A percentile compares a stretch with the other conserved stretches of the same genome.
phyloP scores from a whole-genome alignment of 1,140 invertebrate species.

The Chironomus tepperi region DNA sequence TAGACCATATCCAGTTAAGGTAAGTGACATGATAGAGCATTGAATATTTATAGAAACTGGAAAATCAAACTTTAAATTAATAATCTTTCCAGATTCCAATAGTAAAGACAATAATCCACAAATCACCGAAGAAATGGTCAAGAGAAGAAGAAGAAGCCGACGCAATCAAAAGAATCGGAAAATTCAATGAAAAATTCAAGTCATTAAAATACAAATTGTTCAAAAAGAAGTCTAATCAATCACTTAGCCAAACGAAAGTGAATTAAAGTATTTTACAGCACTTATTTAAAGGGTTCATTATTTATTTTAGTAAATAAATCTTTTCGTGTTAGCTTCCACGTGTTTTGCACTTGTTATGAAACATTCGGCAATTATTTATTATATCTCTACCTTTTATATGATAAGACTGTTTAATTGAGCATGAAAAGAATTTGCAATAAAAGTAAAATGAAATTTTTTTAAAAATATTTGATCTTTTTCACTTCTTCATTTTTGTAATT shows the following conservation, averaged over 20 bases:
- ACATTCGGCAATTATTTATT: background rate
- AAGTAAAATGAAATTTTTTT: background rate
- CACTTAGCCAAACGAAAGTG: no score
- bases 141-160: background rate
- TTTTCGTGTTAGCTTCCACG: background rate
- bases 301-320: background rate
- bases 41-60: no score
- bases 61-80: background rate
- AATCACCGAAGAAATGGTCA: conserved; percentile 1
- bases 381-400: background rate
- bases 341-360: background rate
- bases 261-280: no score
- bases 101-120: background rate
- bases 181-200: background rate
- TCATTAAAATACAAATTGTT: background rate
- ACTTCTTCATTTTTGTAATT: background rate
- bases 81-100: background rate
- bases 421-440: background rate
- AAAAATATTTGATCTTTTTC: background rate
- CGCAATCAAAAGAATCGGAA: background rate
- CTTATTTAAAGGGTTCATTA: background rate
- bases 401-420: background rate
- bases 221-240: no score
- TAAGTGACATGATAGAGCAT: background rate
- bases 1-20: background rate